Evolutionary conservation across 2,888 invertebrate species (phyloP).

Genomic region (Adelognathus sp.): DNA sequence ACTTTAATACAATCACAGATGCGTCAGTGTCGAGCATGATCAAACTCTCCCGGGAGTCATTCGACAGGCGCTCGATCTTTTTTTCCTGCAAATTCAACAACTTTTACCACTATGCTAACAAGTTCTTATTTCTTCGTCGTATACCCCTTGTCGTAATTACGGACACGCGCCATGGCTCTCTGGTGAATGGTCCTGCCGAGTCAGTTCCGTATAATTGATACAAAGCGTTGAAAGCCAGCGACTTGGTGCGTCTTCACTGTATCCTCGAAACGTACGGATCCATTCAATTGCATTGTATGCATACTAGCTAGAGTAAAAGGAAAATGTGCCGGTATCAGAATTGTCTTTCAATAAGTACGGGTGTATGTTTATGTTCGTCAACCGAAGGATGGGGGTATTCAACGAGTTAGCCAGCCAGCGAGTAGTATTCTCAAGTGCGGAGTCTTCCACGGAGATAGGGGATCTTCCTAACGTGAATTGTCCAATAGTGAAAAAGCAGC

Average conservation of each 20-base stretch:
- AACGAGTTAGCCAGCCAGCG: neutral
- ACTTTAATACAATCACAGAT: neutral
- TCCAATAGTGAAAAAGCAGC: slow-evolving; percentile 3
- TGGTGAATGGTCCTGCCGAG: neutral
- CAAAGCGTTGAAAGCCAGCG: neutral
- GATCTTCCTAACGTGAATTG: neutral
- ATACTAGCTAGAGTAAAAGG: neutral
- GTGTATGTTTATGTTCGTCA: slow-evolving; percentile 33
- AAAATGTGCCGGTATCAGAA: neutral
- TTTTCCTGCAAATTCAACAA: slow-evolving; percentile 60
- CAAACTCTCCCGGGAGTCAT: neutral
- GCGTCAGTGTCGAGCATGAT: neutral
- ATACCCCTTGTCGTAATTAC: neutral
- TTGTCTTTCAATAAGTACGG: neutral
- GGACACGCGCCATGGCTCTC: neutral
- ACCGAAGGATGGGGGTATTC: neutral
- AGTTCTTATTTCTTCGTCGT: slow-evolving; percentile 43
- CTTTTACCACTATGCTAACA: slow-evolving; percentile 57
- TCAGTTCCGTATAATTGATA: neutral
- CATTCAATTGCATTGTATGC: neutral
- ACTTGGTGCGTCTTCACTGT: too few relatives aligned
- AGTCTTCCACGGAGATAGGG: neutral
- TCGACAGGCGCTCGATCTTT: neutral
- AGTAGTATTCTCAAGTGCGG: neutral
- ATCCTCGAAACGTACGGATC: neutral